Evolutionary conservation across 1,140 invertebrate genomes (phyloP), one percentile per base, ranked within the genome.

Genomic region (Hestina assimilis): DNA sequence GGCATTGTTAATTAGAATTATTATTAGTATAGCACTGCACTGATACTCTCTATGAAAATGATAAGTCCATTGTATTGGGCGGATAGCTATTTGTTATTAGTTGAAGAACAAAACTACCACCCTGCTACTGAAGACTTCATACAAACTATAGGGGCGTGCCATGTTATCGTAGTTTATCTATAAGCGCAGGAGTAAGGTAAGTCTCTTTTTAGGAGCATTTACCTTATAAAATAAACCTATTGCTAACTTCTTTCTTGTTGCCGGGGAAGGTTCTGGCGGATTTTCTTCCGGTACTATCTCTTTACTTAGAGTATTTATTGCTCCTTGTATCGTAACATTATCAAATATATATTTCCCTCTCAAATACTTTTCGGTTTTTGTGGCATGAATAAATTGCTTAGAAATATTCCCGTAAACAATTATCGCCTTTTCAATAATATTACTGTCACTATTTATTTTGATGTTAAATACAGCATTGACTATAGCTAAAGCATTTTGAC

Each of bases 381-480:
- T 68, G 0, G 95, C 95, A 66, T 95, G 94, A 0, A 93, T 90
- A 70, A 96, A 96, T 3, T 90, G 69, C 0, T 91, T 88, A 56
- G 89, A 90, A 42, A 96, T 95, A 26, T 93, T 94, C 1, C 95
- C 93, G 63, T 90, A 94, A 5, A 93, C 90, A 46, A 91, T 84
- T 3, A 38, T 74, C 0, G 75, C 75, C 3, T 63, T 55, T 40
- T 67, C 52, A 12, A 86, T 56, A 3, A 47, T 45, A n/a, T 91
- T 87, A 2, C 61, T 55, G 14, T 46, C 21, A 3, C 15, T 38
- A 28, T 92, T 83, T 0, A 94, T 60, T 83, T 93, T 90, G 4
- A 95, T 80, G 0, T 93, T 86, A 69, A 96, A 96, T 4, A 92
- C 95, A 14, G 94, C 93, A 73, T 96, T 96, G 0, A 97, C 93